These are phyloP conservation scores for Macroteleia sp. DNA, from an alignment of 2,888 invertebrate species.

Conservation along the genomic window DNA sequence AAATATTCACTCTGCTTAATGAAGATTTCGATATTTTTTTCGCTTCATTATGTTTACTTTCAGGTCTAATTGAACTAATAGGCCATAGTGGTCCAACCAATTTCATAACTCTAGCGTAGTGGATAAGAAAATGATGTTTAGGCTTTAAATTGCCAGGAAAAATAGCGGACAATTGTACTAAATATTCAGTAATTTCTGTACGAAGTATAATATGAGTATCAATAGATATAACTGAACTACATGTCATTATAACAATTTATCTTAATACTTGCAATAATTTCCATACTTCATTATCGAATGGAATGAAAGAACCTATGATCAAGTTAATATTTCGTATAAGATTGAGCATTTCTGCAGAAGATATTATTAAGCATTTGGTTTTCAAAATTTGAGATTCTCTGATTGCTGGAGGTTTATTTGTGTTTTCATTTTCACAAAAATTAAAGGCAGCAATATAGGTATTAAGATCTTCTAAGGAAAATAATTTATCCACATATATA, in stretches of 20 bases:
- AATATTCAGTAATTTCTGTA: not conserved
- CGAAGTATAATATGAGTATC: constrained; percentile 8
- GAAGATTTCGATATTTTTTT: constrained; percentile 17
- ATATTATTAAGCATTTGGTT: constrained; percentile 55
- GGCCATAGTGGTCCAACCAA: constrained; percentile 14
- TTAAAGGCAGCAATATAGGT: constrained; percentile 51
- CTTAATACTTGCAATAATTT: constrained; percentile 4
- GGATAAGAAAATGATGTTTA: constrained; percentile 60
- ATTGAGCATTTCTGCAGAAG: constrained; percentile 67
- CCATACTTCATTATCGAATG: constrained; percentile 54
- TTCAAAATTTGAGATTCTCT: constrained; percentile 30
- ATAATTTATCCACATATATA: constrained; percentile 54
- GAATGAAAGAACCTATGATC: constrained; percentile 61
- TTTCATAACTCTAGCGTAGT: constrained; percentile 16
- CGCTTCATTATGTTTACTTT: constrained; percentile 22
- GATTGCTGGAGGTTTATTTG: constrained; percentile 59
- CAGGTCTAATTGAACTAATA: constrained; percentile 13
- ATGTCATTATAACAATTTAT: constrained; percentile 7
- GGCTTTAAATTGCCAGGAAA: constrained; percentile 46
- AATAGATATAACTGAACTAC: not conserved
- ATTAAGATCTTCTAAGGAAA: constrained; percentile 52
- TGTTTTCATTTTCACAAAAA: constrained; percentile 59
- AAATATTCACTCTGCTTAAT: constrained; percentile 19
- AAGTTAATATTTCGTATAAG: constrained; percentile 53
- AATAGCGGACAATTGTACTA: not conserved